Percentiles rank a stretch among this genome's conserved stretches.
phyloP scores from a whole-genome alignment of 1,140 invertebrate genomes.

The Choristoneura fumiferana region DNA sequence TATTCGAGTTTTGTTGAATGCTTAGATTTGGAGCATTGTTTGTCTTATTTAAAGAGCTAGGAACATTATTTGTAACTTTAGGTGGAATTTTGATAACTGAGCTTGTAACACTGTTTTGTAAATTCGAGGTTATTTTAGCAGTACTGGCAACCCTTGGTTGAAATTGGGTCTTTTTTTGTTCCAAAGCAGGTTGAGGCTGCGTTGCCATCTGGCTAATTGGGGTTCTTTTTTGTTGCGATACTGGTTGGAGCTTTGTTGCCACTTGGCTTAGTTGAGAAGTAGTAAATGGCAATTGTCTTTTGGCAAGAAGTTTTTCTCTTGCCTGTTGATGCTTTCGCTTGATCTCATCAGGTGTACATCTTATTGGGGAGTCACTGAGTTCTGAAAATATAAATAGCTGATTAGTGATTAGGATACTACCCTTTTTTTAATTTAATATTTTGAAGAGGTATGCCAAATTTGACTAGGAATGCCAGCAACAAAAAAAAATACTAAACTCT shows the following conservation, averaged over 20 bases:
- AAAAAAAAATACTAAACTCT: too few species aligned
- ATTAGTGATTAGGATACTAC: too few species aligned
- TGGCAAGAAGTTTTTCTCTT: constrained; percentile 63
- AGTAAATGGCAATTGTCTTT: constrained; percentile 57
- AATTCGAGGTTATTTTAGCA: constrained; percentile 37
- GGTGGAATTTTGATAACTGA: not conserved
- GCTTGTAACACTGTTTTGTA: not conserved
- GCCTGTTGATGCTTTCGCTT: constrained; percentile 64
- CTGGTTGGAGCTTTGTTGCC: constrained; percentile 14
- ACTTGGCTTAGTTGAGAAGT: constrained; percentile 30
- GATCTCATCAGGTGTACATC: constrained; percentile 67
- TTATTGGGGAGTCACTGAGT: constrained; percentile 50
- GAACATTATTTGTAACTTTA: constrained; percentile 7
- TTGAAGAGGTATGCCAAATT: too few species aligned
- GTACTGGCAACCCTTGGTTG: constrained; percentile 28
- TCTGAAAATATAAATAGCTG: constrained; percentile 34
- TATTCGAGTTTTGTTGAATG: constrained; percentile 27
- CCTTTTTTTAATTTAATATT: too few species aligned
- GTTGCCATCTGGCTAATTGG: not conserved
- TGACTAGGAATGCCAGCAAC: too few species aligned
- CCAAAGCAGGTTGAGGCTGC: constrained; percentile 3
- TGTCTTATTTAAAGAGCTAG: not conserved
- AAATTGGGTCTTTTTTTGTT: constrained; percentile 30
- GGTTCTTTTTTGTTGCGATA: constrained; percentile 2
- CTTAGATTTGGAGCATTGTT: not conserved